Percentiles rank a stretch among this genome's conserved stretches.
phyloP scores from a whole-genome alignment of 2,113 vertebrate species.

The Amazona vittata region DNA sequence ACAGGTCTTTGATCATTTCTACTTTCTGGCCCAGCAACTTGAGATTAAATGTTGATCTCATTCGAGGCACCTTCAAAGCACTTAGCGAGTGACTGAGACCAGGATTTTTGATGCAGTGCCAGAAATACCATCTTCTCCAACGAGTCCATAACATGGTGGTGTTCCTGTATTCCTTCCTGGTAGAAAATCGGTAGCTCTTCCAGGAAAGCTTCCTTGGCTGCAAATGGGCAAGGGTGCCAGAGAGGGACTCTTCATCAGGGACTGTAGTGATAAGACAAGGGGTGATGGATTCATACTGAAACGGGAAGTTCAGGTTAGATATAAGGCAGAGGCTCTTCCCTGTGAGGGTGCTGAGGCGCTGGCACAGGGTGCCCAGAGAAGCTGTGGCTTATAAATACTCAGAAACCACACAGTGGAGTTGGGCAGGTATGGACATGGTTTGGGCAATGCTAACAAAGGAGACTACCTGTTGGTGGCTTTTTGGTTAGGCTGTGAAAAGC shows the following conservation, averaged over 20 bases:
- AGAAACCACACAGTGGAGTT: not conserved
- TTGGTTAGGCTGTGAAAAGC: conserved; percentile 63
- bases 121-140: not conserved
- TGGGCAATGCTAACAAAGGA: not conserved
- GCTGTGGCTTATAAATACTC: not conserved
- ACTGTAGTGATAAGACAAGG: not conserved
- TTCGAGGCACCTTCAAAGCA: not conserved
- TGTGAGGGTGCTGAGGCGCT: too few relatives aligned
- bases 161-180: not conserved
- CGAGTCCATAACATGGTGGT: accelerated
- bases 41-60: not conserved
- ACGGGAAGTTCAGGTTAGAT: not conserved
- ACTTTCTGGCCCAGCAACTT: not conserved
- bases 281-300: not conserved
- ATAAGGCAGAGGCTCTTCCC: too few relatives aligned
- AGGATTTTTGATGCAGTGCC: not conserved
- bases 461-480: conserved; percentile 45
- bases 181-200: not conserved
- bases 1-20: not conserved
- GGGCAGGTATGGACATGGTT: not conserved
- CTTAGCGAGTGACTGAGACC: not conserved
- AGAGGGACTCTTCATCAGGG: not conserved
- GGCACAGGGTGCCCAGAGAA: too few relatives aligned
- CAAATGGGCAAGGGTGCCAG: not conserved
- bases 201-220: not conserved